A percentile compares a stretch with the other conserved stretches of the same genome.
Evolutionary conservation across 2,113 vertebrate genomes (phyloP).

Genomic region (Seriola quinqueradiata): DNA sequence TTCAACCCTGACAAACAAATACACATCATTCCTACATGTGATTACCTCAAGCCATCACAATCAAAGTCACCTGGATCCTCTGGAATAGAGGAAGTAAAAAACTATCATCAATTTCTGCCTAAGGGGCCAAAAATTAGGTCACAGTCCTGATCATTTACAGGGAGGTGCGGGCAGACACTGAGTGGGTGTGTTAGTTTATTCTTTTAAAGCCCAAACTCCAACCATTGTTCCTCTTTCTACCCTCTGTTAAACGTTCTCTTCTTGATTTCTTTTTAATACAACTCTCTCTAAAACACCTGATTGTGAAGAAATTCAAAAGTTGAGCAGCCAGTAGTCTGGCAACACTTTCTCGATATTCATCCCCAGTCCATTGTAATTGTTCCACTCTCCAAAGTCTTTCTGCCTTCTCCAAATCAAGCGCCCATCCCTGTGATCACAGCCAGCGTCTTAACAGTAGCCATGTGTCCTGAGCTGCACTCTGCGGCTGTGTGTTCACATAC

Average conservation of each 20-base stretch:
- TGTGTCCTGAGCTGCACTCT: slow-evolving; percentile 63
- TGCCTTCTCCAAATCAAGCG: slow-evolving; percentile 46
- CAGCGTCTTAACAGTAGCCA: slow-evolving; percentile 60
- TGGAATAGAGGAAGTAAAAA: slow-evolving; percentile 23
- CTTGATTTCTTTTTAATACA: slow-evolving; percentile 34
- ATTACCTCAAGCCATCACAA: slow-evolving; percentile 64
- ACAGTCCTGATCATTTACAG: slow-evolving; percentile 37
- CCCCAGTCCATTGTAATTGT: slow-evolving; percentile 48
- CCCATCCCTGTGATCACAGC: slow-evolving; percentile 51
- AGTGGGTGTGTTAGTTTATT: slow-evolving; percentile 21
- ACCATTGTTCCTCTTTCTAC: not conserved
- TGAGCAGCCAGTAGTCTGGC: slow-evolving; percentile 4
- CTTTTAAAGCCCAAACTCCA: slow-evolving; percentile 26
- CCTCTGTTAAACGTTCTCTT: not conserved
- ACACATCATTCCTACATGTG: slow-evolving; percentile 19
- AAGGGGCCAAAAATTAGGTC: slow-evolving; percentile 41
- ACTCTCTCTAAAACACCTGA: slow-evolving; percentile 41
- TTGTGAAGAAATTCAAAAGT: slow-evolving; percentile 16
- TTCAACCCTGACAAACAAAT: slow-evolving; percentile 51
- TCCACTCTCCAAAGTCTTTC: slow-evolving; percentile 21
- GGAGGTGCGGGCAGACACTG: slow-evolving; percentile 4
- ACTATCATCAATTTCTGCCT: slow-evolving; percentile 28
- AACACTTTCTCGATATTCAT: slow-evolving; percentile 1
- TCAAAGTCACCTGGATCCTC: slow-evolving; percentile 45
- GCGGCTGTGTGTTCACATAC: slow-evolving; percentile 13